Base-by-base conservation (phyloP, 2,113 vertebrate genomes). In the Festucalex cinctus region DNA sequence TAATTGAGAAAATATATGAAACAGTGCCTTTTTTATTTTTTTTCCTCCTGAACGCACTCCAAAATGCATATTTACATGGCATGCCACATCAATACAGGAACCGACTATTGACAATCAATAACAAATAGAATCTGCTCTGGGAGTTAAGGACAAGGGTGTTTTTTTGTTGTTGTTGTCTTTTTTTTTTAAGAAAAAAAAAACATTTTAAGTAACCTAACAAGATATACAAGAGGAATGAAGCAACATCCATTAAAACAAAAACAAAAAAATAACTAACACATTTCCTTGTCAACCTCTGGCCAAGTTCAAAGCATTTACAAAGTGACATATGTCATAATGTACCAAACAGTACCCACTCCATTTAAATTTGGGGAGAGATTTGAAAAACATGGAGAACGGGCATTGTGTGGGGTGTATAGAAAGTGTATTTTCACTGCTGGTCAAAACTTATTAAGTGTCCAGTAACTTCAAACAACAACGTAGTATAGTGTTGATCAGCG, bases 41-140 rank as follows among this genome's bases (percentile, higher is more conserved):
- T 87, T 86, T 32, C 54, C 60, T 64, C 63, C 63, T 32, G 87
- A 90, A 90, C 91, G 90, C 92, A 92, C 90, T 89, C 85, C 77
- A 91, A 91, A 91, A 90, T 86, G 91, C 89, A 91, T 92, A 93
- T 93, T 93, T 93, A 92, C 91, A 93, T 85, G 89, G 89, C 91
- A 93, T 93, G 92, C 92, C 91, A 93, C 91, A 92, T 89, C 89
- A 89, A 92, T 88, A 92, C 88, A 82, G 83, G 82, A 91, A 89
- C 88, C 79, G 84, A 91, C 88, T 88, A 92, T 89, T 83, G 83
- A 92, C 89, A 88, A 84, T 83, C 35, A 65, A 89, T 84, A 89
- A 90, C 88, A 90, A 78, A 67, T 80, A 83, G 78, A 86, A 90
- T 88, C 86, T 85, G 79, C 76, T 90, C 86, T 80, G 81, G 74